Base-by-base conservation (phyloP, 2,797 vertebrate genomes). In the Vipera ursinii region DNA sequence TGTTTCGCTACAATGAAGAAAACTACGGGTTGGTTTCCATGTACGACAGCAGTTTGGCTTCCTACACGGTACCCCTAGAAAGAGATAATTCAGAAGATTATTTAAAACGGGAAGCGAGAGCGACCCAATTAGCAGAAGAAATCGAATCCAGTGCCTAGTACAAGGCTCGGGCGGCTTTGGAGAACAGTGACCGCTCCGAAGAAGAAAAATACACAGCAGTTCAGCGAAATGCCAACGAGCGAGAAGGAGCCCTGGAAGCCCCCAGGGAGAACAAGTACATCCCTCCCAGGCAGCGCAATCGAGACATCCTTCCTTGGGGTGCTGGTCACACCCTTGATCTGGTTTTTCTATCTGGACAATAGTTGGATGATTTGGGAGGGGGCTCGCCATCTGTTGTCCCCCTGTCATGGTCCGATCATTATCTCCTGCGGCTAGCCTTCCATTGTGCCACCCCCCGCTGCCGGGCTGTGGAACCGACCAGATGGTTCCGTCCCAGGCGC, bases 1-100 rank as follows among this genome's bases (percentile, higher is more conserved):
- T 99, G 99, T 99, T 99, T 97, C 99, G 99, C 96, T 99, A 98
- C 97, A 99, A 99, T 96, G 99, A 99, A 97, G 99, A 99, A 97
- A 99, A 98, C 96, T 99, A 99, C 90, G 99, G 99, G 95, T 98
- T 99, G 95, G 98, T 99, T 94, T 99, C 99, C 91, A 99, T 99
- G 86, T 99, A 99, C 91, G 99, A 99, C 98, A 99, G 99, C 98
- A 99, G 99, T 97, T 98, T 99, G 93, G 99, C 99, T 96, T 99
- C 99, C 56, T 99, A 99, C 95, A 99, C 99, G 92, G 99, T 99
- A 93, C 98, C 99, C 91, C 97, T 99, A 97, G 99, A 99, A 98
- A 98, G 99, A 93, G 99, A 99, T 97, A 99, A 99, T 97, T 99
- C 99, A 0, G 99, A 99, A 97, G 99, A 99, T 97, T 99, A 99